Base-by-base conservation (phyloP, 1,140 invertebrate species). In the Achroia grisella region DNA sequence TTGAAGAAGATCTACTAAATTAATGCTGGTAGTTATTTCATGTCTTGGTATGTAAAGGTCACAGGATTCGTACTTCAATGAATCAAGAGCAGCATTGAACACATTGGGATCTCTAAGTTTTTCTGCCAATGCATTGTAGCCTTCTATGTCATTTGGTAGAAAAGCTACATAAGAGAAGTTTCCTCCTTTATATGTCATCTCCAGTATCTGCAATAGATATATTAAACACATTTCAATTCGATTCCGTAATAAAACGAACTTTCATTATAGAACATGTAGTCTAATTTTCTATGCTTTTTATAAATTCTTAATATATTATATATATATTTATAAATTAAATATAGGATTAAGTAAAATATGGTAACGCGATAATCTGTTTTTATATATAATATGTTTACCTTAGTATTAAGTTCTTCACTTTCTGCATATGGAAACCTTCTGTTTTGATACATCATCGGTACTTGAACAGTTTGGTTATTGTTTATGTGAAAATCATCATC, bases 101-200 rank as follows among this genome's bases (percentile, higher is more conserved):
- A n/a, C 34, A 28, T 32, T 27, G 14, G 51, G 32, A 9, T 51
- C 10, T 39, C 28, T 11, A 1, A 59, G 27, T 14, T 44, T 44
- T 31, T 45, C 0, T 67, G 28, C 84, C 17, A 91, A 31, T 0
- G 66, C 46, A 1, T 48, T 3, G 6, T 91, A 56, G 6, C 90
- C 91, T 8, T 88, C 73, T 8, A 84, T 63, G 52, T 89, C 67
- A 39, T 92, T 88, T 8, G 92, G 92, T 30, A 93, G 66, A 10
- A 92, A 74, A 30, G 91, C 84, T 13, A 91, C 56, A 87, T 91
- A 89, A 41, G 88, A 89, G 47, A 91, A 67, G 55, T 89, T 86
- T 10, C 84, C 70, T 46, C 87, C 88, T 71, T 80, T 68, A 56
- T 91, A 93, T 12, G 88, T 87, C 30, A 93, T 52, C 62, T 89